Conservation (phyloP, 2,113 vertebrate genomes). For the Cynoglossus semilaevis region DNA sequence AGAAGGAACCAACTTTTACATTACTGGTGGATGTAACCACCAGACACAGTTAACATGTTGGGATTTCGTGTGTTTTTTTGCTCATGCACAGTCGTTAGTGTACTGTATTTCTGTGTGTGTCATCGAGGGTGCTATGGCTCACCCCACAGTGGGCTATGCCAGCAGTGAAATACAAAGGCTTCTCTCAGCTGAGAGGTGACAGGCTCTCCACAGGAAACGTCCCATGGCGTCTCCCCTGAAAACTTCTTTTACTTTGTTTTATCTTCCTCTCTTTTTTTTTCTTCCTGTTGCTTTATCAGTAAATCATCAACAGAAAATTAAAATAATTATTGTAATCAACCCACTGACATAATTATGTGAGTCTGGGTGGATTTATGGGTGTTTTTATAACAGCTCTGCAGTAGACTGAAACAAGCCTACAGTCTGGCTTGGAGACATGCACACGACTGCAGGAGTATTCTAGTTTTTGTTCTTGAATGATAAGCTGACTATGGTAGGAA, state of each 20-base stretch:
- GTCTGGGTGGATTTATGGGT: constrained; percentile 59
- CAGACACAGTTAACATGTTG: no score
- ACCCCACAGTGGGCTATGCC: constrained; percentile 39
- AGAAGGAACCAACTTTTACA: no score
- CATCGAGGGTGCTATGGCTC: constrained; percentile 25
- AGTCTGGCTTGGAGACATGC: constrained; percentile 29
- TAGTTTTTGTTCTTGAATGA: constrained; percentile 11
- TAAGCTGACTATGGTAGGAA: background rate
- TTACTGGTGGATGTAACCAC: no score
- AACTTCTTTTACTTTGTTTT: constrained; percentile 50
- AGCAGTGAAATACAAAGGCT: constrained; percentile 49
- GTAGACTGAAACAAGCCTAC: constrained; percentile 41
- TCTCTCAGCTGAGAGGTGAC: constrained; percentile 60
- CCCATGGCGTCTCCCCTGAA: constrained; percentile 49
- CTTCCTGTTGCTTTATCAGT: constrained; percentile 61
- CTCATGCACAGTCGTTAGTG: constrained; percentile 7
- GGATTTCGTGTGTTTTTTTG: background rate
- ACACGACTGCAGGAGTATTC: no score
- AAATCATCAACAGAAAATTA: constrained; percentile 74
- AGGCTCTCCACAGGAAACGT: constrained; percentile 52
- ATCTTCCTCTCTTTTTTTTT: constrained; percentile 31
- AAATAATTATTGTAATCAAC: constrained; percentile 73
- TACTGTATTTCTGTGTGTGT: constrained; percentile 10
- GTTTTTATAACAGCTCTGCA: constrained; percentile 55
- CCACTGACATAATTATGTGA: constrained; percentile 67